Evolutionary conservation across 2,113 vertebrate genomes (phyloP), one percentile per base, ranked within the genome.

Genomic region (Hippocampus zosterae): DNA sequence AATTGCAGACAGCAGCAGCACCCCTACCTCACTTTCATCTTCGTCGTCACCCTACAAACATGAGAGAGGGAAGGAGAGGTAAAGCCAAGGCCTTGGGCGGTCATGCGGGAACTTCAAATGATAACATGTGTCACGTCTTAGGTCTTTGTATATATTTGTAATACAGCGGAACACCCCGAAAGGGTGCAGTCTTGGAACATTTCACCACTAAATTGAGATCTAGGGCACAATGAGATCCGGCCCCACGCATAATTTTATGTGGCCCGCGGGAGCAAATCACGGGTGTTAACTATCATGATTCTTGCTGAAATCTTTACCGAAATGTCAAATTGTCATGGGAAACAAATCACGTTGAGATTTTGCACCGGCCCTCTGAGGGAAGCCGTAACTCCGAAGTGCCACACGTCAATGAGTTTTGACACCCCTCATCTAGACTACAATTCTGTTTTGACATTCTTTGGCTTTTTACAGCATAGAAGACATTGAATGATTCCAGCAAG

Each of bases 21-120:
- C 11, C 18, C 85, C 69, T 84, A 87, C 87, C 95, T 98, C 94
- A 70, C 77, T 70, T 65, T 96, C 93, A 77, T 95, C 92, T 63
- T 96, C 95, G 84, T 96, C 95, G 90, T 98, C 95, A 3, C 93
- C 96, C 96, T 98, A 93, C 41, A 84, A 69, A 81, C 71, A 82
- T 66, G 42, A 63, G 73, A 72, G 73, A 70, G 78, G 81, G 69
- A 33, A 27, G 15, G 5, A 33, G 57, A 0, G 27, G 27, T 12
- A 3, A 59, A 59, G 8, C 13, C 1, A 25, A 57, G n/a, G 23
- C 10, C 23, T 12, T 27, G n/a, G n/a, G 12, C 27, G 55, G 56
- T 57, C 12, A 56, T 23, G n/a, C 53, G 11, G 53, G 53, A 56
- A 13, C 53, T 56, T 57, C 55, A 10, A 57, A 29, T 27, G 55